Conservation (phyloP, 2,888 invertebrate species). For the Empis livida region DNA sequence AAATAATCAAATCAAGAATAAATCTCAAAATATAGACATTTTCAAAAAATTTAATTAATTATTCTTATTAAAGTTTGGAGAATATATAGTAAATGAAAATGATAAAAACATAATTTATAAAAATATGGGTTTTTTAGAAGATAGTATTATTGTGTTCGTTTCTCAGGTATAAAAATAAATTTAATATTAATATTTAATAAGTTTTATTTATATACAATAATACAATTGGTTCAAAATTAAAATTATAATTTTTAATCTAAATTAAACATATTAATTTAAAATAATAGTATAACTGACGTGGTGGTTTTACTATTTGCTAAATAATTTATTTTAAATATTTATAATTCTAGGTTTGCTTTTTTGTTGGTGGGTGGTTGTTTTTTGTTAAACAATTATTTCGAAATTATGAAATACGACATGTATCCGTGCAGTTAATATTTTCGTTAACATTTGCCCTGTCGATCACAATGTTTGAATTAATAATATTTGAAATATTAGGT, state of each 20-base stretch:
- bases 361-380: constrained; percentile 95
- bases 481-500: constrained; percentile 97
- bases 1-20: no score
- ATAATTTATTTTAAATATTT: constrained; percentile 6
- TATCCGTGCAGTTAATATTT: constrained; percentile 88
- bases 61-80: not conserved
- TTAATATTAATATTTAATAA: no score
- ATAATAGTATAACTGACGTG: not conserved
- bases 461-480: constrained; percentile 97
- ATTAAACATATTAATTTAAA: no score
- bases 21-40: no score
- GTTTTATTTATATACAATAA: no score
- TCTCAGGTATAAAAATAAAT: constrained; percentile 49
- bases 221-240: no score
- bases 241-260: no score
- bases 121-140: constrained; percentile 69
- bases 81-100: not conserved
- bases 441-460: constrained; percentile 92
- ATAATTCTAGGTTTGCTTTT: constrained; percentile 72
- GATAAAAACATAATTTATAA: not conserved
- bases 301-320: not conserved
- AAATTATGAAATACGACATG: constrained; percentile 95
- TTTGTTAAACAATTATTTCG: constrained; percentile 94
- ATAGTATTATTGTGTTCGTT: constrained; percentile 68
- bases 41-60: not conserved